These are phyloP conservation scores for Aphyosemion australe DNA, from an alignment of 2,113 vertebrate genomes.

Conservation along the genomic window DNA sequence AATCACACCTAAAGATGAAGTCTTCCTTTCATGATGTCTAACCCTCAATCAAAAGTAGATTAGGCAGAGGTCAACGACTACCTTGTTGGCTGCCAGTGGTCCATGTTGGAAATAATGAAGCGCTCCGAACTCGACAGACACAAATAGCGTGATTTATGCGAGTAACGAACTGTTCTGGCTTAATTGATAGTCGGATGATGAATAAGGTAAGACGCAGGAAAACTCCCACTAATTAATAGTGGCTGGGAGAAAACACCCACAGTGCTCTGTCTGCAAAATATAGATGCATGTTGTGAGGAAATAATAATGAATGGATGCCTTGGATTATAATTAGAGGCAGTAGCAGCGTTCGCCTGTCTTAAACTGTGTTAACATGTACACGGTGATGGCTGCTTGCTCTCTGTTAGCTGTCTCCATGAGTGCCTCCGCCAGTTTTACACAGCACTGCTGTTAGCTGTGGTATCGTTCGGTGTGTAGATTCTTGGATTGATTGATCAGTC, in stretches of 20 bases:
- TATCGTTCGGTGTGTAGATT: constrained; percentile 51
- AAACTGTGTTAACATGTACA: constrained; percentile 25
- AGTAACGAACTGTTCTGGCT: constrained; percentile 20
- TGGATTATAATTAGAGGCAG: constrained; percentile 56
- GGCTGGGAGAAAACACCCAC: constrained; percentile 21
- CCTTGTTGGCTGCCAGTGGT: constrained; percentile 54
- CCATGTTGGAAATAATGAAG: constrained; percentile 69
- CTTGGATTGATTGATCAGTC: constrained; percentile 51
- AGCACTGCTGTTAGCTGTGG: constrained; percentile 49
- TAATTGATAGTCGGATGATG: constrained; percentile 65
- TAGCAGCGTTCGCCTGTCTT: constrained; percentile 26
- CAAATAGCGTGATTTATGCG: constrained; percentile 69
- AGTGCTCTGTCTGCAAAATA: constrained; percentile 17
- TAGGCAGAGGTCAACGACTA: constrained; percentile 59
- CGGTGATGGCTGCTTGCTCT: constrained; percentile 39
- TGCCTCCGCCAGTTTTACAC: constrained; percentile 26
- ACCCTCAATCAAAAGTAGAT: constrained; percentile 63
- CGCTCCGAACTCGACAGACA: constrained; percentile 58
- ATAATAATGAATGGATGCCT: constrained; percentile 39
- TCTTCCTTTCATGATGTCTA: constrained; percentile 32
- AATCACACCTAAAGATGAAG: constrained; percentile 28
- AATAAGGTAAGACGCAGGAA: constrained; percentile 55
- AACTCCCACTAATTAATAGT: constrained; percentile 52
- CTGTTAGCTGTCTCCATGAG: constrained; percentile 29
- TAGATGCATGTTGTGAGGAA: constrained; percentile 13